phyloP scores from a whole-genome alignment of 1,140 invertebrate species.

The Sinonovacula constricta region DNA sequence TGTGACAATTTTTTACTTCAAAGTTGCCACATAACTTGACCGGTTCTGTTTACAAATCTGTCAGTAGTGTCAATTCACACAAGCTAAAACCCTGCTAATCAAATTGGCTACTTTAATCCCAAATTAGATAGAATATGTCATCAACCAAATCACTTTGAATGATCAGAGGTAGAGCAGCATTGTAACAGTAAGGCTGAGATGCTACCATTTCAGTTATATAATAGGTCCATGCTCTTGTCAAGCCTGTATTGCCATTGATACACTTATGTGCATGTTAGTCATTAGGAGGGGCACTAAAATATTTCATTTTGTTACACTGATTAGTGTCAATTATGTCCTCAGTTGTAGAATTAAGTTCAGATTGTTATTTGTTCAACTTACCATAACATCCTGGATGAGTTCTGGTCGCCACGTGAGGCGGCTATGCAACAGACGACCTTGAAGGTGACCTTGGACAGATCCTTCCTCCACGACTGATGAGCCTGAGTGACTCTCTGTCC shows the following conservation, averaged over 20 bases:
- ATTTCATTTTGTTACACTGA: neutral
- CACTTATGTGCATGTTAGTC: neutral
- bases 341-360: neutral
- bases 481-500: conserved; percentile 7
- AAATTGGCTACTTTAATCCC: too few species aligned
- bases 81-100: neutral
- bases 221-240: too few species aligned
- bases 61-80: neutral
- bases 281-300: neutral
- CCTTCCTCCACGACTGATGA: neutral
- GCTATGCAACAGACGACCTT: conserved; percentile 47
- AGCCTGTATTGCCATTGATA: neutral
- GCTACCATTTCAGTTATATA: too few species aligned
- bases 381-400: conserved; percentile 51
- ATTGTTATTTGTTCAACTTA: conserved; percentile 15
- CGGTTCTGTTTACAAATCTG: neutral
- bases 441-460: neutral
- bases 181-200: neutral
- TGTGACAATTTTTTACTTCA: neutral
- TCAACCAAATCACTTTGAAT: neutral
- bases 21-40: neutral
- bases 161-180: neutral
- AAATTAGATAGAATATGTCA: too few species aligned
- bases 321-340: neutral
- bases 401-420: conserved; percentile 58